Evolutionary conservation across 2,888 invertebrate genomes (phyloP).

Genomic region (Volucella zonaria): DNA sequence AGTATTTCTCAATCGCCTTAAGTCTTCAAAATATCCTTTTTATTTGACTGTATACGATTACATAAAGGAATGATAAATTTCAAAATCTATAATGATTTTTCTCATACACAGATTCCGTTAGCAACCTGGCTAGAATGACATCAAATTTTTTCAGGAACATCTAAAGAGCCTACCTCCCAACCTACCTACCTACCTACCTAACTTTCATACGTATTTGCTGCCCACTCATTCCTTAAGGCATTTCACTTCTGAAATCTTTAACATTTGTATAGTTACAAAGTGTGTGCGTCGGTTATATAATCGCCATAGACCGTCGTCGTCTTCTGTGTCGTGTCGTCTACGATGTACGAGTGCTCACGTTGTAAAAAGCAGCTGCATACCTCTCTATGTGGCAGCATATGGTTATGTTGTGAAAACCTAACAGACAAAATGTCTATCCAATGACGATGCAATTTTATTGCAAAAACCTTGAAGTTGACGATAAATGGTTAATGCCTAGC

Average conservation of each 20-base stretch:
- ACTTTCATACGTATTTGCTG: background rate
- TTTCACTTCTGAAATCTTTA: conserved; percentile 5
- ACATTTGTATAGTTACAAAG: background rate
- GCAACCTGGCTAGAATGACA: conserved; percentile 27
- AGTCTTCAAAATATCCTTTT: conserved; percentile 8
- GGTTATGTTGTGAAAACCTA: conserved; percentile 37
- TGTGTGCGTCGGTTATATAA: conserved; percentile 55
- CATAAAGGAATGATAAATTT: conserved; percentile 36
- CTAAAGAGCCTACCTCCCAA: conserved; percentile 1
- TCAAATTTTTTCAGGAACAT: conserved; percentile 16
- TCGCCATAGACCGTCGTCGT: conserved; percentile 41
- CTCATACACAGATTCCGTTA: conserved; percentile 58
- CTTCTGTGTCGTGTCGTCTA: conserved; percentile 35
- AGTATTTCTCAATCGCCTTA: background rate
- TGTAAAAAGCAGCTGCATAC: conserved; percentile 63
- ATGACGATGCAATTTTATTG: conserved; percentile 53
- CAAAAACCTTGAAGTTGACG: conserved; percentile 56
- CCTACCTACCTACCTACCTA: conserved; percentile 1
- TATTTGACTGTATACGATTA: conserved; percentile 17
- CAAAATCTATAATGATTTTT: conserved; percentile 29
- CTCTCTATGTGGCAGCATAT: conserved; percentile 51
- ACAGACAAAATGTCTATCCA: conserved; percentile 66
- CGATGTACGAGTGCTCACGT: conserved; percentile 11
- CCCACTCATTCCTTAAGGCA: conserved; percentile 31
- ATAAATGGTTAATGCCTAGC: conserved; percentile 66